Conservation (phyloP, 2,888 invertebrate species). For the Saturnia pavonia region DNA sequence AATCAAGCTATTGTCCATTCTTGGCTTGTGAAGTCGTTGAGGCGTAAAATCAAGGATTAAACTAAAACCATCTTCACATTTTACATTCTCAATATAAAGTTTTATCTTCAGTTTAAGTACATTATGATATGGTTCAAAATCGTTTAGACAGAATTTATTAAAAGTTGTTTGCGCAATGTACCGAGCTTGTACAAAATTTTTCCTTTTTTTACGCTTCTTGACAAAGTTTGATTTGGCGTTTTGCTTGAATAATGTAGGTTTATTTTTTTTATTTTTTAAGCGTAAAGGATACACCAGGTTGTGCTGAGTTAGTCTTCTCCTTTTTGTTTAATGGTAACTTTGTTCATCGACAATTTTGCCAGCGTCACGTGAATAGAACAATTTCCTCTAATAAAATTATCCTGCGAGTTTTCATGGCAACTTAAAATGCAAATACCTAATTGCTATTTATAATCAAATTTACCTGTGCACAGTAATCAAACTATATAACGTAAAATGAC, state of each 20-base stretch:
- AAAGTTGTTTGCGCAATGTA: constrained; percentile 1
- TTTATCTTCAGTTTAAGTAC: constrained; percentile 9
- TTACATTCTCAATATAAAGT: neutral
- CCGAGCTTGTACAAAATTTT: constrained; percentile 9
- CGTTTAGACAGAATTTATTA: neutral
- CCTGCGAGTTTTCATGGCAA: no score
- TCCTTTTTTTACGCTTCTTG: constrained; percentile 10
- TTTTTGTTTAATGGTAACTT: no score
- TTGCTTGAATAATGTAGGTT: neutral
- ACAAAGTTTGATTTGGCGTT: constrained; percentile 12
- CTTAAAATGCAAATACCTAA: no score
- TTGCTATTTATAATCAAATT: no score
- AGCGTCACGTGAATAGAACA: no score
- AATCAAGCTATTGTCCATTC: constrained; percentile 36
- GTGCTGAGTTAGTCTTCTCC: no score
- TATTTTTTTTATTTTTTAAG: neutral
- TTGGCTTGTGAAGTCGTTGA: constrained; percentile 42
- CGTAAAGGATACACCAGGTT: neutral
- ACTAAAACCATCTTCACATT: constrained; percentile 20
- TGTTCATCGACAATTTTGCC: no score
- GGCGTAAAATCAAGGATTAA: constrained; percentile 48
- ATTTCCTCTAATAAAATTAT: no score
- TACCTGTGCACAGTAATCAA: no score
- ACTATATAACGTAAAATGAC: no score
- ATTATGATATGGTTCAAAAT: constrained; percentile 17